A percentile compares a stretch with the other conserved stretches of the same genome.
Evolutionary conservation across 2,113 vertebrate species (phyloP).

Genomic region (Catagonus wagneri): DNA sequence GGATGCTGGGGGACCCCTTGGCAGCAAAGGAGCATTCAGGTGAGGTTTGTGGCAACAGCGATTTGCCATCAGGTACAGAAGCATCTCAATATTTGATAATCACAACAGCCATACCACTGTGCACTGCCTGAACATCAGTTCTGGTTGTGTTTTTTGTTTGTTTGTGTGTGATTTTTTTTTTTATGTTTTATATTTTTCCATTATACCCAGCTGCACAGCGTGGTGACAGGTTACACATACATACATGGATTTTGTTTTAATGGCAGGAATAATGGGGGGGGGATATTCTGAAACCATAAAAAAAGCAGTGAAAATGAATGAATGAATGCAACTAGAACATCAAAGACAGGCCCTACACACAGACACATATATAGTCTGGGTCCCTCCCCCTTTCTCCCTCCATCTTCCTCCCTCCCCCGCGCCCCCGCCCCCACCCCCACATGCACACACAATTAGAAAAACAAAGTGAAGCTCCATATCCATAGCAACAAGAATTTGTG

Average conservation of each 20-base stretch:
- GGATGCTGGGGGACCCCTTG: not conserved
- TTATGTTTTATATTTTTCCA: no score
- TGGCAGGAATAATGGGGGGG: not conserved
- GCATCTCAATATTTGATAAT: not conserved
- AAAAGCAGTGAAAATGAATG: slow-evolving; percentile 7
- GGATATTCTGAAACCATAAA: slow-evolving; percentile 1
- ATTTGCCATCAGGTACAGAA: not conserved
- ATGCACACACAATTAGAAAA: not conserved
- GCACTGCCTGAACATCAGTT: not conserved
- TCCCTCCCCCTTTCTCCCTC: not conserved
- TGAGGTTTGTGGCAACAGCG: not conserved
- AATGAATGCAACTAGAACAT: slow-evolving; percentile 10
- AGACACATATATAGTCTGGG: not conserved
- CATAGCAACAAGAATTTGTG: slow-evolving; percentile 24
- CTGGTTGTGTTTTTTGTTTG: no score
- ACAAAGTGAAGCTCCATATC: not conserved
- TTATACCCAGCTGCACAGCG: no score
- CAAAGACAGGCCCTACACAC: not conserved
- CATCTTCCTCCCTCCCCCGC: no score
- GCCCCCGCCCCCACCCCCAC: not conserved
- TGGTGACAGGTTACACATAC: no score
- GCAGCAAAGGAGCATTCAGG: not conserved
- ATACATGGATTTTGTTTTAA: no score
- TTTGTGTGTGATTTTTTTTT: no score
- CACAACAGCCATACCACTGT: not conserved